Conservation (phyloP, 2,113 vertebrate species). For the Cricetomys ansorgei region DNA sequence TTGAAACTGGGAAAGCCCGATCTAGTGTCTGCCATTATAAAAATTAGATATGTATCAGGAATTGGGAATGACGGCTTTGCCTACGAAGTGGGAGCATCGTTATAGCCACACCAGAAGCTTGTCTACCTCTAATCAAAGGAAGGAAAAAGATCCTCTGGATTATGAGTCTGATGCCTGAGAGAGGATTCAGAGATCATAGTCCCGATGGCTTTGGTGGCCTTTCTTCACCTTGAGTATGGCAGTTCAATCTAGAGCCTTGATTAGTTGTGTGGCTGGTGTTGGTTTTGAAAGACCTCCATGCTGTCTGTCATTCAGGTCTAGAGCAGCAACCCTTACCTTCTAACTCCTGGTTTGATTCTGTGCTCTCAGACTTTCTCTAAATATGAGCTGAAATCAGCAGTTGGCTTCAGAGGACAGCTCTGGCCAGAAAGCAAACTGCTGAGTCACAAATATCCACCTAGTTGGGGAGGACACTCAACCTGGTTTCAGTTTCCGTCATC, state of each 20-base stretch:
- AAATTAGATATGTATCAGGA: not conserved
- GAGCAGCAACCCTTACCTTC: not conserved
- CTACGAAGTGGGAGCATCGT: not conserved
- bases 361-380: constrained; percentile 4
- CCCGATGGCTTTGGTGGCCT: not conserved
- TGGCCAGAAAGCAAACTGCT: constrained; percentile 25
- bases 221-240: not conserved
- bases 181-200: not conserved
- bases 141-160: not conserved
- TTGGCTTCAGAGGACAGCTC: constrained; percentile 20
- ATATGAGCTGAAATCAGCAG: constrained; percentile 16
- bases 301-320: not conserved
- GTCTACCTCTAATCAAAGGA: not conserved
- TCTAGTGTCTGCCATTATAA: not conserved
- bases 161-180: not conserved
- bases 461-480: not conserved
- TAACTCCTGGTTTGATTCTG: constrained; percentile 49
- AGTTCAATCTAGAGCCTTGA: not conserved
- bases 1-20: not conserved
- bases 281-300: not conserved
- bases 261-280: not conserved
- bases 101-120: not conserved
- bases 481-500: not conserved
- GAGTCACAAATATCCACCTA: not conserved
- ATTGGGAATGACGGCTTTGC: not conserved